Conservation (phyloP, 2,113 vertebrate genomes). For the Orthochromis malagaraziensis region DNA sequence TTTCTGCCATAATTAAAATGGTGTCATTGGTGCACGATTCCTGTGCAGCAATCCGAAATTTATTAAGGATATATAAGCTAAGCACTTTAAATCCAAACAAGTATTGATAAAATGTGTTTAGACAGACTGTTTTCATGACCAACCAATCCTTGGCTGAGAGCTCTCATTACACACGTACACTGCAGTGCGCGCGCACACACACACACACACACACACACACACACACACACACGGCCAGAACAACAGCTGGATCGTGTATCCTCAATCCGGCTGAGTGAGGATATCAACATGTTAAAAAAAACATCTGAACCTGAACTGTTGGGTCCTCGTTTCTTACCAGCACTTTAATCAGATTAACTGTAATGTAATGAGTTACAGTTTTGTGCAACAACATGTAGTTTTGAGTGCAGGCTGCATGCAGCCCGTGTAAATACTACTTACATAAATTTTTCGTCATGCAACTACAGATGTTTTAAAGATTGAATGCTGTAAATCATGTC, state of each 20-base stretch:
- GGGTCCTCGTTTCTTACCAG: not conserved
- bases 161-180: not conserved
- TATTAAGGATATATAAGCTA: not conserved
- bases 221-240: not conserved
- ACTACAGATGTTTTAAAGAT: not conserved
- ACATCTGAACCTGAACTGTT: not conserved
- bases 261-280: not conserved
- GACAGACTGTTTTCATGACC: not conserved
- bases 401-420: not conserved
- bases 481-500: not conserved
- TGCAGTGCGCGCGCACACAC: not conserved
- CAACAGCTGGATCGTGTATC: not conserved
- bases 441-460: fast-evolving
- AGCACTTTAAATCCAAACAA: fast-evolving
- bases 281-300: not conserved
- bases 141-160: not conserved
- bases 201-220: not conserved
- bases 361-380: not conserved
- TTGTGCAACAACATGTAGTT: not conserved
- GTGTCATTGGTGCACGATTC: not conserved
- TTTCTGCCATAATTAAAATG: not conserved
- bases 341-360: not conserved
- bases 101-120: not conserved
- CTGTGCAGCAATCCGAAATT: not conserved
- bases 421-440: fast-evolving